These are phyloP conservation scores for Helicorthomorpha holstii DNA, from an alignment of 1,140 invertebrate species.

Conservation along the genomic window DNA sequence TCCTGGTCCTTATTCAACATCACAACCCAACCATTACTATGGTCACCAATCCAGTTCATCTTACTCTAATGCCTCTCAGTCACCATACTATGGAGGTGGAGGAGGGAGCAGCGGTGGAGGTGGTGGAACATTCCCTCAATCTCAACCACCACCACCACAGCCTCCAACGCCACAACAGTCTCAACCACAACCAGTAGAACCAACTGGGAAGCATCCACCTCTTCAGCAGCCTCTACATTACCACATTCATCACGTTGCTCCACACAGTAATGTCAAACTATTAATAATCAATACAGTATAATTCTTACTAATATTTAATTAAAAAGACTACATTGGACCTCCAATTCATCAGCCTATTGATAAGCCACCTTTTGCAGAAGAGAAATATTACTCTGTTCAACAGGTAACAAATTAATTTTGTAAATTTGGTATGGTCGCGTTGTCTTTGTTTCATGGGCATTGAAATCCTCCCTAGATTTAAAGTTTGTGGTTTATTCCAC, in stretches of 20 bases:
- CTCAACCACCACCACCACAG: not conserved
- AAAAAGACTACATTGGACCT: constrained; percentile 7
- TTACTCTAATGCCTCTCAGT: too few species aligned
- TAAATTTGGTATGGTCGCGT: not conserved
- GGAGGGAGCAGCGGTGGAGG: not conserved
- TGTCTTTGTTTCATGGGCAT: not conserved
- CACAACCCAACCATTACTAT: not conserved
- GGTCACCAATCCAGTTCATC: not conserved
- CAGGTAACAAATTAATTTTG: too few species aligned
- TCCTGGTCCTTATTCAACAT: not conserved
- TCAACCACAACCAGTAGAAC: not conserved
- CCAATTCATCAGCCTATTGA: constrained; percentile 20
- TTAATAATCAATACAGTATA: not conserved
- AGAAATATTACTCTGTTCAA: constrained; percentile 8
- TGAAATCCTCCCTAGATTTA: not conserved
- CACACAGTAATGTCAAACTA: not conserved
- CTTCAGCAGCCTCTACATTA: not conserved
- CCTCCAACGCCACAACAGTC: not conserved
- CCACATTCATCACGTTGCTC: constrained; percentile 1
- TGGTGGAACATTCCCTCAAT: not conserved
- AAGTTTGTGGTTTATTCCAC: not conserved
- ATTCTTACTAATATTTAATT: not conserved
- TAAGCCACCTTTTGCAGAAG: constrained; percentile 14
- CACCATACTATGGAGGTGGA: too few species aligned
- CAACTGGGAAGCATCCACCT: not conserved